Conservation (phyloP, 2,888 invertebrate species). For the Deladenus siricidicola region DNA sequence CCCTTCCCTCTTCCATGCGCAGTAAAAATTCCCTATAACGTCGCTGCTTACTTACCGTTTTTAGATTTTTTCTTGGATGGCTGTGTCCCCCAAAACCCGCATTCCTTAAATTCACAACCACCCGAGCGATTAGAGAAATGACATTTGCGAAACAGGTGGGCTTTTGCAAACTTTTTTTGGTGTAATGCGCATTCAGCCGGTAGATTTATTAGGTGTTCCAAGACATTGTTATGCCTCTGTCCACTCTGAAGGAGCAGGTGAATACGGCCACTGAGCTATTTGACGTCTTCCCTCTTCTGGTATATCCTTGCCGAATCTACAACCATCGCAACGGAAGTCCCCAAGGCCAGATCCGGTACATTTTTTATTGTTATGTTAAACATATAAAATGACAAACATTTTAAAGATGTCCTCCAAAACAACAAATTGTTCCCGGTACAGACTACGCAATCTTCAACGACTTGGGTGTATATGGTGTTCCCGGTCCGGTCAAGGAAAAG, state of each 20-base stretch:
- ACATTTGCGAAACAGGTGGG: slow-evolving; percentile 66
- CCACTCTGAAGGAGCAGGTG: slow-evolving; percentile 64
- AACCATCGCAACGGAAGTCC: slow-evolving; percentile 60
- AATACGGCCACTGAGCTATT: slow-evolving; percentile 62
- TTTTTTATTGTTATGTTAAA: not conserved
- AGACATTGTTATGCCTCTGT: slow-evolving; percentile 66
- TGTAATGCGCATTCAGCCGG: slow-evolving; percentile 13
- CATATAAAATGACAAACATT: not conserved
- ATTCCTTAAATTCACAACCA: slow-evolving; percentile 68
- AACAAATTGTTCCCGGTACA: slow-evolving; percentile 63
- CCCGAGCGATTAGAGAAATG: slow-evolving; percentile 64
- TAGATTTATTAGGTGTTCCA: slow-evolving; percentile 62
- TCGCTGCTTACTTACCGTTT: no score
- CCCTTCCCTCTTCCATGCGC: no score
- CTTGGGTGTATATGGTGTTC: slow-evolving; percentile 66
- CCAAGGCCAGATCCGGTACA: slow-evolving; percentile 35
- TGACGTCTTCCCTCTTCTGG: slow-evolving; percentile 65
- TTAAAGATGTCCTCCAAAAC: slow-evolving; percentile 57
- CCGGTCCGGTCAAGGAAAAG: slow-evolving; percentile 61
- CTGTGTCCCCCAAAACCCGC: slow-evolving; percentile 66
- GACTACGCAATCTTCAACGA: slow-evolving; percentile 67
- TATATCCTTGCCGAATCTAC: slow-evolving; percentile 66
- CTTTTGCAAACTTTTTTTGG: not conserved
- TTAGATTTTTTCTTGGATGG: slow-evolving; percentile 63
- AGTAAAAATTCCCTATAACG: no score